Evolutionary conservation across 2,888 invertebrate genomes (phyloP), one percentile per base, ranked within the genome.

Genomic region (Hedychridium roseum): DNA sequence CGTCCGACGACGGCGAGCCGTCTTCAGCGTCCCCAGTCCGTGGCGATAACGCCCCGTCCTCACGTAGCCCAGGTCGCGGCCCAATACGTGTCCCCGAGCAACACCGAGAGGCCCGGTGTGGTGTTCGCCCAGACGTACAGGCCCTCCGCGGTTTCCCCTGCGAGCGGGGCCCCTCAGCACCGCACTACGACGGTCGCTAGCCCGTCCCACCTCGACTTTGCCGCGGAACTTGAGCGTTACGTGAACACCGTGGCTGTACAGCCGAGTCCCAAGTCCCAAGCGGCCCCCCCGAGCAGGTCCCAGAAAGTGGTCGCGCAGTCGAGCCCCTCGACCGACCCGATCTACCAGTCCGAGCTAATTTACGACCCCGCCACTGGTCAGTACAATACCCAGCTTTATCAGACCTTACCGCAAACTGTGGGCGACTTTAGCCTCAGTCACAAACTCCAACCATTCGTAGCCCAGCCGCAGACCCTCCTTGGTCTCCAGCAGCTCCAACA

Each of bases 331-430:
- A 57, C 83, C 21, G 82, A 86, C 60, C 89, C 89, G 47, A 83
- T 90, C 43, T 91, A 91, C 78, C 88, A 89, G 38, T 89, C 90
- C 15, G 90, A 91, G 71, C 80, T 91, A 20, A 84, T 91, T 0
- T 91, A 84, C 76, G 91, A 92, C 76, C 91, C 90, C 14, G 76
- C 85, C 21, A 87, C 88, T 61, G 91, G 91, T 37, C 87, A 88
- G 67, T 91, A 91, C 82, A 88, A 90, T 70, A 90, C 89, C 18
- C 88, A 90, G 63, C 80, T 90, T 30, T 90, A 86, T 81, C 91
- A 91, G 77, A 83, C 86, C 12, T 79, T 91, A 40, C 90, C 91
- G 16, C 89, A 89, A 78, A 86, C 86, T 32, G 84, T 85, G 55
- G 88, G 88, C 54, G 89, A 90, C 65, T 82, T 90, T 68, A 85